Percentiles rank a stretch among this genome's conserved stretches.
phyloP scores from a whole-genome alignment of 2,113 vertebrate genomes.

The Aleadryas rufinucha region DNA sequence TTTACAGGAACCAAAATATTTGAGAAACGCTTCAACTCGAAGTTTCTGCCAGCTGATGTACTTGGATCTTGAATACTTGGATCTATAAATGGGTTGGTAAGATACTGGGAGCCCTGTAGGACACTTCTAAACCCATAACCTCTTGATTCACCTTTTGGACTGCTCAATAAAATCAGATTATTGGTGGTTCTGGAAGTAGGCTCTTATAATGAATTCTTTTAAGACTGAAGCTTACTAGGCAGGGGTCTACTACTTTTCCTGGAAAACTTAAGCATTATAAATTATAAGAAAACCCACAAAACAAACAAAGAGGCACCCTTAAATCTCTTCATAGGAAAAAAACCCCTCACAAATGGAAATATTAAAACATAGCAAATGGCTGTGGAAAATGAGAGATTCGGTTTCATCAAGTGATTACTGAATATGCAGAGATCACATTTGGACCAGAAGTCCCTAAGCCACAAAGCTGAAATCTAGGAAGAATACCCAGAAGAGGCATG shows the following conservation, averaged over 20 bases:
- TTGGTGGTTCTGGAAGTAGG: background rate
- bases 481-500: background rate
- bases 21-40: background rate
- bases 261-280: background rate
- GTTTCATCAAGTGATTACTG: background rate
- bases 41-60: background rate
- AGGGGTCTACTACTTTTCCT: background rate
- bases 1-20: background rate
- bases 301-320: background rate
- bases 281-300: background rate
- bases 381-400: background rate
- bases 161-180: background rate
- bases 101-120: background rate
- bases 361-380: background rate
- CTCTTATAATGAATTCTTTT: background rate
- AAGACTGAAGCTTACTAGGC: background rate
- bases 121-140: background rate
- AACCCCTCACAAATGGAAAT: background rate
- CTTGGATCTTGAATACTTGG: background rate
- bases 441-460: background rate
- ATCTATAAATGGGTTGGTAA: background rate
- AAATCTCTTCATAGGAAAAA: background rate
- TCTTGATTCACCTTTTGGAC: background rate
- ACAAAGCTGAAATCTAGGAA: background rate
- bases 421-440: background rate